Conservation (phyloP, 2,888 invertebrate genomes). For the Tetragnatha montana region DNA sequence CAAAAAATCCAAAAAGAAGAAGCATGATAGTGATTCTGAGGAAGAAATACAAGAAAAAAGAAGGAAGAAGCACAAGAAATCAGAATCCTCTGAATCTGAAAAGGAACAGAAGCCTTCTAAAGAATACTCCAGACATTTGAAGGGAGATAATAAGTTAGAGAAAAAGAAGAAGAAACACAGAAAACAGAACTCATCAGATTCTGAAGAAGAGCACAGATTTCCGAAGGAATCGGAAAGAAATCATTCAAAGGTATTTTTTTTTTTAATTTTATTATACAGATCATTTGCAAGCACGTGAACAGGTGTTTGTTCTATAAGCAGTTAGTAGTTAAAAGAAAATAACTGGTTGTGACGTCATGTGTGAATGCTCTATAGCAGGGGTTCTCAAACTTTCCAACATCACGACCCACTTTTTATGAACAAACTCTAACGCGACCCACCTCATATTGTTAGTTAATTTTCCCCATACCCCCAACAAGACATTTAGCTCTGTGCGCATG, state of each 20-base stretch:
- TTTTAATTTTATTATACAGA: too few species aligned
- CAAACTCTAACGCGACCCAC: too few species aligned
- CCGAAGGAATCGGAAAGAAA: neutral
- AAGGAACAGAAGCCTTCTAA: constrained; percentile 5
- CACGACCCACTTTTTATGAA: too few species aligned
- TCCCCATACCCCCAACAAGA: too few species aligned
- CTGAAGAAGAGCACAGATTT: constrained; percentile 16
- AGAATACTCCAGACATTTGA: neutral
- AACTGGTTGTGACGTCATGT: too few species aligned
- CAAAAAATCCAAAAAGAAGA: constrained; percentile 75
- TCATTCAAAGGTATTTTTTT: constrained; percentile 16
- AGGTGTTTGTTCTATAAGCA: too few species aligned
- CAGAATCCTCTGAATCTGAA: constrained; percentile 29
- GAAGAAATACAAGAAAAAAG: constrained; percentile 30
- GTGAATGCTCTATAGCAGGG: too few species aligned
- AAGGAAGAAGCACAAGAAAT: constrained; percentile 43
- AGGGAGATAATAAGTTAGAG: neutral
- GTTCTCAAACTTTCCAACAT: too few species aligned
- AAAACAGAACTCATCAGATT: constrained; percentile 21
- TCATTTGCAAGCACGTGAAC: too few species aligned
- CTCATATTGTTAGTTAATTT: too few species aligned
- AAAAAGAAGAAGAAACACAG: constrained; percentile 48
- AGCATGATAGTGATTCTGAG: constrained; percentile 71
- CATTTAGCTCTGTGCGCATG: too few species aligned
- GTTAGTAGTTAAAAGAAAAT: too few species aligned